Percentiles rank a stretch among this genome's conserved stretches.
These are phyloP conservation scores for Etheostoma perlongum DNA, from an alignment of 2,797 vertebrate species.

Conservation along the genomic window DNA sequence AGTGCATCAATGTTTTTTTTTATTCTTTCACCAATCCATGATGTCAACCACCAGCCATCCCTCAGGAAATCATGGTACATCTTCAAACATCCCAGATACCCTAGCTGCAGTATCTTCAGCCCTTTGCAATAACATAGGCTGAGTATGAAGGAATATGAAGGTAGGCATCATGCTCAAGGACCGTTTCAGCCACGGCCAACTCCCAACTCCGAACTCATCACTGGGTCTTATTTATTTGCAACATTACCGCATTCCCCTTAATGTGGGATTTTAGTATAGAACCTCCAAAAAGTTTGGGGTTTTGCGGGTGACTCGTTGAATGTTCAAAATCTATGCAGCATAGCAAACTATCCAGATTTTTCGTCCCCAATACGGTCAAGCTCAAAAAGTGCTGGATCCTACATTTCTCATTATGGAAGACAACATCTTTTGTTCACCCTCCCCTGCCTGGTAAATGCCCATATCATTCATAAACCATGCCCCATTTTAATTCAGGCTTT, in stretches of 20 bases:
- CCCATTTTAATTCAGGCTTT: background rate
- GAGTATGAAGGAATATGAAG: slow-evolving; percentile 6
- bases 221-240: slow-evolving; percentile 15
- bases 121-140: slow-evolving; percentile 14
- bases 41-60: slow-evolving; percentile 27
- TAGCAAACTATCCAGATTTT: background rate
- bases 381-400: background rate
- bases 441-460: background rate
- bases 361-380: background rate
- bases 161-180: slow-evolving; percentile 11
- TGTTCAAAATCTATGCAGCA: background rate
- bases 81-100: slow-evolving; percentile 45
- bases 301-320: background rate
- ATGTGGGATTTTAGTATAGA: no score
- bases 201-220: slow-evolving; percentile 1
- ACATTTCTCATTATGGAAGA: background rate
- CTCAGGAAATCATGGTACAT: slow-evolving; percentile 42
- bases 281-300: background rate
- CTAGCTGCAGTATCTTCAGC: slow-evolving; percentile 17
- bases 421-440: background rate
- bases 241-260: background rate
- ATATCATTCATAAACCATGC: background rate
- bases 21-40: slow-evolving; percentile 23
- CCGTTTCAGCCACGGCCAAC: slow-evolving; percentile 5
- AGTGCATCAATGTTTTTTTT: slow-evolving; percentile 33